A percentile compares a stretch with the other conserved stretches of the same genome.
phyloP scores from a whole-genome alignment of 2,888 invertebrate genomes.

The Muscina levida region DNA sequence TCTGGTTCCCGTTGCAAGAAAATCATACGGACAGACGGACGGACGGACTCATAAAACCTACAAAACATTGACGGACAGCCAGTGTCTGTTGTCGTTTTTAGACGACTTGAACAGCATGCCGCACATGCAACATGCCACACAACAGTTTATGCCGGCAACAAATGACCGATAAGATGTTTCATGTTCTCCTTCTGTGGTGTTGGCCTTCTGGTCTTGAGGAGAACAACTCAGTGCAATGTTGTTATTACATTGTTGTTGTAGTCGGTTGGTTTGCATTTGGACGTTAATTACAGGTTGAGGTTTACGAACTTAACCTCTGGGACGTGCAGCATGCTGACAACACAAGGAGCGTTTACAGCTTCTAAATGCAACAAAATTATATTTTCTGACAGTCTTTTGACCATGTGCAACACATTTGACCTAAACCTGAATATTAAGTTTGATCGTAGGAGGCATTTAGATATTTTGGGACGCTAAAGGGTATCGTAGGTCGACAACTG shows the following conservation, averaged over 20 bases:
- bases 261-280: constrained; percentile 58
- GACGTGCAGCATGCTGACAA: constrained; percentile 1
- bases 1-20: constrained; percentile 30
- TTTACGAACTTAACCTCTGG: constrained; percentile 70
- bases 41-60: background rate
- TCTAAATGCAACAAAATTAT: too few relatives aligned
- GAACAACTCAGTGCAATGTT: constrained; percentile 5
- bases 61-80: constrained; percentile 18
- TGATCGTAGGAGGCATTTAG: too few relatives aligned
- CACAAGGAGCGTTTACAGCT: background rate
- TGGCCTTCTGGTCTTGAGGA: constrained; percentile 40
- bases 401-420: too few relatives aligned
- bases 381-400: too few relatives aligned
- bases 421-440: too few relatives aligned
- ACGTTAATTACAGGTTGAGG: constrained; percentile 76
- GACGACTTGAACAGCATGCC: constrained; percentile 11
- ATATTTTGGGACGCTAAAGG: too few relatives aligned
- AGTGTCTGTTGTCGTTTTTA: constrained; percentile 38
- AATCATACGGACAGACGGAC: background rate
- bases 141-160: constrained; percentile 31
- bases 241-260: constrained; percentile 15
- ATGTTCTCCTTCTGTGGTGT: constrained; percentile 9
- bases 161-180: constrained; percentile 28
- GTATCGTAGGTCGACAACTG: too few relatives aligned
- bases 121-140: constrained; percentile 47